phyloP scores from a whole-genome alignment of 1,140 invertebrate genomes.

The Drosophila pandora region DNA sequence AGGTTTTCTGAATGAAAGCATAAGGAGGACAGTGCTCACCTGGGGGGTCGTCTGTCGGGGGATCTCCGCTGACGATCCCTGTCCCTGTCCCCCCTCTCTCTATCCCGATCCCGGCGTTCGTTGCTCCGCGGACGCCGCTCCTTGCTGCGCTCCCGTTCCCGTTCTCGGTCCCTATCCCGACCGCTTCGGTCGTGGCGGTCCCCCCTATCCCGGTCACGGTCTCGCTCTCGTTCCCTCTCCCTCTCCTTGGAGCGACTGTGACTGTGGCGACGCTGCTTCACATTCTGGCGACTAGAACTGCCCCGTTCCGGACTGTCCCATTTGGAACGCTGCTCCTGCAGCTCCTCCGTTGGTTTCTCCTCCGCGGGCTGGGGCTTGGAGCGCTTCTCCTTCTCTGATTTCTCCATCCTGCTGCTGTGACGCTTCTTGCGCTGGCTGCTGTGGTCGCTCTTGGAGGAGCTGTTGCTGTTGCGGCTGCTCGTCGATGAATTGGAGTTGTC shows the following conservation, averaged over 20 bases:
- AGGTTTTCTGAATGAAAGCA: not conserved
- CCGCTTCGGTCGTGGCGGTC: conserved; percentile 8
- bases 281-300: conserved; percentile 19
- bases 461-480: conserved; percentile 3
- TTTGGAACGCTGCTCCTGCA: conserved; percentile 72
- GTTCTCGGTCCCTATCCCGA: conserved; percentile 8
- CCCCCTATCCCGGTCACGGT: conserved; percentile 30
- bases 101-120: conserved; percentile 33
- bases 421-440: conserved; percentile 25
- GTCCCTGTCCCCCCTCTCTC: conserved; percentile 14
- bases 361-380: conserved; percentile 4
- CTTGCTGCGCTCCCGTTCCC: conserved; percentile 18
- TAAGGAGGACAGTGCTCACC: conserved; percentile 43
- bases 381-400: not conserved
- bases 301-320: conserved; percentile 72
- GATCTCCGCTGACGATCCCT: conserved; percentile 48
- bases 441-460: conserved; percentile 1
- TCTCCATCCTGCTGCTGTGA: conserved; percentile 1
- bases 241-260: conserved; percentile 4
- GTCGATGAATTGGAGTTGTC: conserved; percentile 16
- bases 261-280: conserved; percentile 14
- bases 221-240: conserved; percentile 25
- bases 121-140: conserved; percentile 34
- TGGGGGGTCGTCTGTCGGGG: conserved; percentile 48
- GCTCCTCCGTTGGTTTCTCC: conserved; percentile 24